Evolutionary conservation across 2,797 vertebrate species (phyloP), one percentile per base, ranked within the genome.

Genomic region (Caiman crocodilus): DNA sequence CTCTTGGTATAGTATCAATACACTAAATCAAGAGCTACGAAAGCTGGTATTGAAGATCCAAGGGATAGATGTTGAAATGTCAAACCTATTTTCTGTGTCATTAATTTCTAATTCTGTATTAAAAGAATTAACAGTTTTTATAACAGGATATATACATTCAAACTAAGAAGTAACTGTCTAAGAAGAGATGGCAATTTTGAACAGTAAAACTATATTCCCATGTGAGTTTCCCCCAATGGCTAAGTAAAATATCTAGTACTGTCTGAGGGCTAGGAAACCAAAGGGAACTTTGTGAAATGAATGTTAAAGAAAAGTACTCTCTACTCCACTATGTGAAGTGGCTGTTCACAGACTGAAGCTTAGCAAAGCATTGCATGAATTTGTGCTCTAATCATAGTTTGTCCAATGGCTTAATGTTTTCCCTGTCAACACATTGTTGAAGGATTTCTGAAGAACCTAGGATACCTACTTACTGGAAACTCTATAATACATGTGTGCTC

Each of bases 81-180:
- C 82, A 96, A 90, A 16, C 64, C 8, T 61, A 79, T 92, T 91
- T 95, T 50, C 56, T 86, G 21, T 93, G 21, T 57, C 0, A 0
- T 90, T 96, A 84, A 95, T 93, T 94, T 94, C 73, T 88, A 89
- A 94, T 77, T 78, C 18, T 32, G 8, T 57, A 7, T 86, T 96
- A 85, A 93, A 89, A 84, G 32, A 78, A 79, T 14, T 15, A 82
- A 32, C 26, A 69, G 20, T 30, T 15, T 63, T 93, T 15, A 5
- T 18, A 58, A 87, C 2, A 57, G 3, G 6, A 83, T 61, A 25
- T 60, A 25, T 20, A 58, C 0, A 1, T 67, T 87, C 28, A 71
- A 73, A 76, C 59, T 50, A 32, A 76, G 63, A 86, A 56, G 6
- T 26, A 87, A 21, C 2, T 8, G 0, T 17, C 25, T 88, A n/a